Conservation (phyloP, 2,797 vertebrate genomes). For the Heterohyrax brucei region DNA sequence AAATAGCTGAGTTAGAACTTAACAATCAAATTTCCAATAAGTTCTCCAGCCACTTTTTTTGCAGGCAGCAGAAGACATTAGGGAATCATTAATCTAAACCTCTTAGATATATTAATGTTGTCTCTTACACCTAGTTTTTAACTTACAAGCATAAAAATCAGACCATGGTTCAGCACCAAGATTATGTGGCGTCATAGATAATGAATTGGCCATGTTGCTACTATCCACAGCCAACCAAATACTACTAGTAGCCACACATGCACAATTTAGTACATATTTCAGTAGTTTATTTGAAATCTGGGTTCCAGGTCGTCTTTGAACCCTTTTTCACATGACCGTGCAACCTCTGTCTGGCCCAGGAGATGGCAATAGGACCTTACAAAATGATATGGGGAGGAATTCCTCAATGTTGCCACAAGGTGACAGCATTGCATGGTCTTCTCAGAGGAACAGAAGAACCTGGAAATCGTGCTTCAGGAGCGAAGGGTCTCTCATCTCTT, state of each 20-base stretch:
- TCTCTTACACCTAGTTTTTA: not conserved
- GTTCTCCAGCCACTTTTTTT: fast-evolving
- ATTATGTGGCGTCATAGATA: not conserved
- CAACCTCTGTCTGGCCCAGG: slow-evolving; percentile 68
- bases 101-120: not conserved
- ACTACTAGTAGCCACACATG: too few relatives aligned
- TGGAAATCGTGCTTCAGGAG: fast-evolving
- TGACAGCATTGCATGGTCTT: not conserved
- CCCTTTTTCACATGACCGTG: not conserved
- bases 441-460: not conserved
- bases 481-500: not conserved
- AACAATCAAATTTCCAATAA: not conserved
- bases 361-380: slow-evolving; percentile 85
- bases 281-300: not conserved
- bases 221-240: not conserved
- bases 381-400: fast-evolving
- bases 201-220: fast-evolving
- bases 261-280: not conserved
- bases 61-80: not conserved
- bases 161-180: not conserved
- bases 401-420: not conserved
- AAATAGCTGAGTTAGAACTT: not conserved
- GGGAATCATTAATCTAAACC: not conserved
- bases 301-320: not conserved
- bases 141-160: not conserved